Evolutionary conservation across 2,888 invertebrate species (phyloP), one percentile per base, ranked within the genome.

Genomic region (Uloborus plumipes): DNA sequence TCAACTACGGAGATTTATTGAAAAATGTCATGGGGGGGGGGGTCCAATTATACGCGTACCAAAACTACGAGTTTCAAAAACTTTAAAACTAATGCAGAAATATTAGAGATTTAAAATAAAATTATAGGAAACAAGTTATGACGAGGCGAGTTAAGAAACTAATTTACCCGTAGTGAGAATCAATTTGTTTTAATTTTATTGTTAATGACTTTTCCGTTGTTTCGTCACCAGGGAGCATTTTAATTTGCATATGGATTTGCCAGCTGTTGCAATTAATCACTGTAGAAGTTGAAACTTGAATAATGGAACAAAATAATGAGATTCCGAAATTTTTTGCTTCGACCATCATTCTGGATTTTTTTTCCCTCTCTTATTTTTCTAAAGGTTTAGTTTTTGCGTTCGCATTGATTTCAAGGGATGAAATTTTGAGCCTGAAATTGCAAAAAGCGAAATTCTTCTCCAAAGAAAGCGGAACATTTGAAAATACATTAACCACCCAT

Each of bases 241-340:
- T 61, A 26, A 49, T 50, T 71, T 58, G 39, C 47, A n/a, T 26
- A 26, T 72, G 62, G 50, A 16, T 62, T 51, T 72, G 61, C 14
- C 72, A 51, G 62, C 26, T 18, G 51, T 22, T n/a, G 31, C 51
- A 72, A 72, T 72, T 72, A 61, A 71, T 71, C n/a, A 31, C 31
- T 14, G 6, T 51, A 15, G 47, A 69, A 55, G 69, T 39, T 69
- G 69, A 53, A 69, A 69, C 18, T 22, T 64, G 64, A 64, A 64
- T 39, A 64, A 64, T 64, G 64, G n/a, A 13, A 39, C 39, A 18
- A 31, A 64, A 26, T 64, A 26, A 64, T 26, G 39, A 64, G 39
- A 64, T 15, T 39, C 18, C 9, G 55, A 18, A n/a, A 11, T 61
- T 64, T 64, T 64, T 64, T 39, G 31, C 39, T 14, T 39, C 16